These are phyloP conservation scores for Amazona vittata DNA, from an alignment of 2,113 vertebrate species.

Conservation along the genomic window DNA sequence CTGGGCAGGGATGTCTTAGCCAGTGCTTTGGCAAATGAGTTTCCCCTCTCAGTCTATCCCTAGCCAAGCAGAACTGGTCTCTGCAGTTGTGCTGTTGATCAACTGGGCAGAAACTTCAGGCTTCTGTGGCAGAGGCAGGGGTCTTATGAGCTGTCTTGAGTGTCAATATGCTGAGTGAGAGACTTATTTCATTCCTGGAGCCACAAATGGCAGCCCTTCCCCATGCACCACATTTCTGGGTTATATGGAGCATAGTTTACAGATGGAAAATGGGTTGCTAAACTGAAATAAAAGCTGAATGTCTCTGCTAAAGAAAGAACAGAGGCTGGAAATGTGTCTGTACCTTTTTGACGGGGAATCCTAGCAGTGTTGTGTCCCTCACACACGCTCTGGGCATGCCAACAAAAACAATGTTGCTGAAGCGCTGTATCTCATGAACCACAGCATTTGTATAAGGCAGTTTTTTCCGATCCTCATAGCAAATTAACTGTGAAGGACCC, in stretches of 20 bases:
- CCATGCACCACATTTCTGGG: background rate
- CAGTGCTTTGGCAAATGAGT: background rate
- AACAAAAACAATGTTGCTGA: constrained; percentile 42
- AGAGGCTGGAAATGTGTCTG: background rate
- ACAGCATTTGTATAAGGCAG: constrained; percentile 39
- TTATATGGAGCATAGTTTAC: background rate
- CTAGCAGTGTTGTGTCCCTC: background rate
- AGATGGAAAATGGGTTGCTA: background rate
- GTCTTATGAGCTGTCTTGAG: background rate
- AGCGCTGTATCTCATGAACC: constrained; percentile 57
- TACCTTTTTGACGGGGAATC: constrained; percentile 55
- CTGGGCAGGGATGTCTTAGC: background rate
- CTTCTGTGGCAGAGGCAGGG: background rate
- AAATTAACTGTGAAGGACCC: background rate
- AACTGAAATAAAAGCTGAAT: background rate
- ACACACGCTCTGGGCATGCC: background rate
- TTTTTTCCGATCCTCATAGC: constrained; percentile 22
- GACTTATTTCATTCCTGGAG: background rate
- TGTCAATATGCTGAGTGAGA: background rate
- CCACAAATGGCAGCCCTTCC: background rate
- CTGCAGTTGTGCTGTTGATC: background rate
- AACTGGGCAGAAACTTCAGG: background rate
- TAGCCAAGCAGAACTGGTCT: background rate
- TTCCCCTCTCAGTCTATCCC: background rate
- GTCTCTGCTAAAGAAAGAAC: background rate